Percentiles rank a stretch among this genome's conserved stretches.
These are phyloP conservation scores for Euborellia annulipes DNA, from an alignment of 1,140 invertebrate genomes.

Conservation along the genomic window DNA sequence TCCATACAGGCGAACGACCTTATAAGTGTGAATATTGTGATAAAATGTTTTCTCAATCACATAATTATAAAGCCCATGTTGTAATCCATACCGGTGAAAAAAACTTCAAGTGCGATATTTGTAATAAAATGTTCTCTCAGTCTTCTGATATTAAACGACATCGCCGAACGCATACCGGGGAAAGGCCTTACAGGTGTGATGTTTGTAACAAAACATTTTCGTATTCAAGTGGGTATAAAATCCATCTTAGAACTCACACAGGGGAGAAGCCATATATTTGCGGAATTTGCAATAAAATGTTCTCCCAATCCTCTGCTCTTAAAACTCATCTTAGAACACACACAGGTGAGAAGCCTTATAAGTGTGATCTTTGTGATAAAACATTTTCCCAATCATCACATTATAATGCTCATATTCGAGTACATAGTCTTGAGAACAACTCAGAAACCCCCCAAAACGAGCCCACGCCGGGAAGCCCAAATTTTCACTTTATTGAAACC, in stretches of 20 bases:
- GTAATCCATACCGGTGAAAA: slow-evolving; percentile 33
- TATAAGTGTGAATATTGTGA: slow-evolving; percentile 26
- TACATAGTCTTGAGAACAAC: too few relatives aligned
- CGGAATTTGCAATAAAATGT: slow-evolving; percentile 15
- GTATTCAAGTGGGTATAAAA: slow-evolving; percentile 35
- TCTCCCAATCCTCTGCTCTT: slow-evolving; percentile 17
- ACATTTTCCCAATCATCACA: too few relatives aligned
- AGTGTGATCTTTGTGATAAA: slow-evolving; percentile 36
- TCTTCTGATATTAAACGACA: slow-evolving; percentile 23
- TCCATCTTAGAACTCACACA: slow-evolving; percentile 42
- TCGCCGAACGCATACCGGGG: slow-evolving; percentile 28
- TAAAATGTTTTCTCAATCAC: too few relatives aligned
- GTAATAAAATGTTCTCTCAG: slow-evolving; percentile 36
- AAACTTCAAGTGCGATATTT: slow-evolving; percentile 29
- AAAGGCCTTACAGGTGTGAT: slow-evolving; percentile 31
- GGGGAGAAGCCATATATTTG: slow-evolving; percentile 29
- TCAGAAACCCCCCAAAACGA: too few relatives aligned
- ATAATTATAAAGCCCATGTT: slow-evolving; percentile 24
- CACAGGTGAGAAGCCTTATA: slow-evolving; percentile 53
- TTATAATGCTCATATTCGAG: too few relatives aligned
- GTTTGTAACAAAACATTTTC: slow-evolving; percentile 29
- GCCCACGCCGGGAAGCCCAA: too few relatives aligned
- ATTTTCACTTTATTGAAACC: too few relatives aligned
- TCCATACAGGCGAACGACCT: slow-evolving; percentile 31
- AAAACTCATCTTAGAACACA: slow-evolving; percentile 45